Base-by-base conservation (phyloP, 2,113 vertebrate species). In the Phalacrocorax aristotelis region DNA sequence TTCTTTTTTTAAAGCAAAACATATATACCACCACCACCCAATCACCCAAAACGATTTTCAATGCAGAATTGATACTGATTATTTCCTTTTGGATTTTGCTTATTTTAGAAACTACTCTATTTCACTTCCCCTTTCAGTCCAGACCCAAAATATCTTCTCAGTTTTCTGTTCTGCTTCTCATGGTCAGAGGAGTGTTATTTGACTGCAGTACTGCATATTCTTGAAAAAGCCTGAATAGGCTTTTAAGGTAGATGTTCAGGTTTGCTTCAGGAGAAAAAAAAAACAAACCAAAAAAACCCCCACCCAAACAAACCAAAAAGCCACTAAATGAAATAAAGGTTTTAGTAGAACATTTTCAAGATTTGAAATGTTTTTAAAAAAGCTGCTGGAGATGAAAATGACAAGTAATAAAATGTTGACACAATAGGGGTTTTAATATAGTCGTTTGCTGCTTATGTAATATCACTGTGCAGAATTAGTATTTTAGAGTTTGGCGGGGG, bases 1-100 rank as follows among this genome's bases (percentile, higher is more conserved):
- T 42, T 42, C 9, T 4, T 23, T 9, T 27, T 49, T 34, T 17
- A 15, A 69, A 70, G 13, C 7, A 38, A 77, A 69, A 38, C 6
- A 6, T 5, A 12, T 10, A 15, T 1, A 10, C 7, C 16, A 20
- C 44, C 16, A 44, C 44, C 9, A 2, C 5, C 6, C 2, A 22
- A 14, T 16, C 5, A 11, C 6, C 10, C 15, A 7, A 18, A 60
- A 6, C 11, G 52, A 2, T 42, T 71, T 34, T 66, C 17, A 34
- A 3, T 71, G 18, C 3, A 36, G 19, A 55, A 49, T 6, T 25
- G 20, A 42, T 26, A 18, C 10, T 17, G 22, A 46, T 76, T n/a
- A 42, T 52, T 90, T 74, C 38, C 7, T 42, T 42, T 81, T 15
- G 2, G 11, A 6, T 12, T 83, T 38, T 30, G 2, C 22, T 62